Percentiles rank a stretch among this genome's conserved stretches.
These are phyloP conservation scores for Colossoma macropomum DNA, from an alignment of 2,113 vertebrate genomes.

Conservation along the genomic window DNA sequence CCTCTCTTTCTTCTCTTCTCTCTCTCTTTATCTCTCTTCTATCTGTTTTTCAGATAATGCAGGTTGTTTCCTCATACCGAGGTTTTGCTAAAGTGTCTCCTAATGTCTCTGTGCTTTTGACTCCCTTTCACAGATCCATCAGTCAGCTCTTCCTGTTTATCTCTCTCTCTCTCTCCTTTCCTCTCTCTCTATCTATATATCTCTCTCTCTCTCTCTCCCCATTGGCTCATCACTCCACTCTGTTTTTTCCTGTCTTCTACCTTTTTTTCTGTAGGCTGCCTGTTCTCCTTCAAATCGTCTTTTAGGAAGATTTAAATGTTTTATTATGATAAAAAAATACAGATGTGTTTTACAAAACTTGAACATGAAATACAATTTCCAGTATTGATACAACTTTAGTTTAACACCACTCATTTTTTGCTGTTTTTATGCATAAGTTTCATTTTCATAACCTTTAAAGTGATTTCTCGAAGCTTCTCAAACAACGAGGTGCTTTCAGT, in stretches of 20 bases:
- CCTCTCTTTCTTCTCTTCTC: slow-evolving; percentile 27
- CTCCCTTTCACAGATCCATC: slow-evolving; percentile 51
- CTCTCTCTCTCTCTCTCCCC: neutral
- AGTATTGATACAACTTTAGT: neutral
- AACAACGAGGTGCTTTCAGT: slow-evolving; percentile 16
- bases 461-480: slow-evolving; percentile 24
- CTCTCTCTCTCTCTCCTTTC: slow-evolving; percentile 11
- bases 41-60: slow-evolving; percentile 38
- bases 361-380: neutral
- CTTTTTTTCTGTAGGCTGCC: slow-evolving; percentile 2
- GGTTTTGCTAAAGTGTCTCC: slow-evolving; percentile 36
- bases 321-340: neutral
- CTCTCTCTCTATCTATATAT: slow-evolving; percentile 14
- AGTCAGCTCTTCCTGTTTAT: slow-evolving; percentile 42
- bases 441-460: neutral
- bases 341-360: too few relatives aligned
- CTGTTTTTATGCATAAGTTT: neutral
- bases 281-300: slow-evolving; percentile 14
- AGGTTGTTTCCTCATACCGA: slow-evolving; percentile 37
- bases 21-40: slow-evolving; percentile 22
- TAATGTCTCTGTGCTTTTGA: slow-evolving; percentile 46
- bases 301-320: slow-evolving; percentile 9
- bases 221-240: neutral
- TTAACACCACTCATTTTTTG: neutral
- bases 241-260: slow-evolving; percentile 27